Conservation (phyloP, 2,888 invertebrate species). For the Metacarcinus magister region DNA sequence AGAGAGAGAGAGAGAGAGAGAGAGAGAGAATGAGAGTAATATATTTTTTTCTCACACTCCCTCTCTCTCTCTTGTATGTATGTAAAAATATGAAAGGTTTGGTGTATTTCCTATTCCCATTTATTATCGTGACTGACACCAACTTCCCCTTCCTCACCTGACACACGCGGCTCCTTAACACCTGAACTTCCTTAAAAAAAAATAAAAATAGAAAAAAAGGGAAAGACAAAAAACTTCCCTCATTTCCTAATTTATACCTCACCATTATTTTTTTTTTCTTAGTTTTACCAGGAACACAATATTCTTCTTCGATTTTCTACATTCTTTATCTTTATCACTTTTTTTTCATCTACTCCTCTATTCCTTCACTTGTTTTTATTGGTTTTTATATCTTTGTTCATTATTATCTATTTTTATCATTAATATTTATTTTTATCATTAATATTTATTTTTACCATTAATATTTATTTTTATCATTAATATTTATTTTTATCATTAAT, state of each 20-base stretch:
- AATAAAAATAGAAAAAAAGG: too few relatives aligned
- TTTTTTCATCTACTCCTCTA: background rate
- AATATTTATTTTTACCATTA: background rate
- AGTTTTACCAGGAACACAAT: background rate
- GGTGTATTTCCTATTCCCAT: background rate
- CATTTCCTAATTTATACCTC: background rate
- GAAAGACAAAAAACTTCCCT: background rate
- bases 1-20: constrained; percentile 45
- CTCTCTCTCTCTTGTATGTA: background rate
- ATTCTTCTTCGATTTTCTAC: too few relatives aligned
- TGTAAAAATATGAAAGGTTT: too few relatives aligned
- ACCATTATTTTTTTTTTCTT: background rate
- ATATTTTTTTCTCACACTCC: background rate
- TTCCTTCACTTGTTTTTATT: background rate
- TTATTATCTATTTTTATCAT: background rate
- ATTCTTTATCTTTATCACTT: background rate
- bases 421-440: background rate
- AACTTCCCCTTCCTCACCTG: background rate
- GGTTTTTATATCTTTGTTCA: background rate
- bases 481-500: background rate
- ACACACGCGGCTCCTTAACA: background rate
- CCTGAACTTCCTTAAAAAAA: too few relatives aligned
- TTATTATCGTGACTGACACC: background rate
- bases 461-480: background rate
- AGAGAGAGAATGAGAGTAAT: background rate